Percentiles rank a stretch among this genome's conserved stretches.
Conservation (phyloP, 2,113 vertebrate genomes). For the Actenoides lindsayi region DNA sequence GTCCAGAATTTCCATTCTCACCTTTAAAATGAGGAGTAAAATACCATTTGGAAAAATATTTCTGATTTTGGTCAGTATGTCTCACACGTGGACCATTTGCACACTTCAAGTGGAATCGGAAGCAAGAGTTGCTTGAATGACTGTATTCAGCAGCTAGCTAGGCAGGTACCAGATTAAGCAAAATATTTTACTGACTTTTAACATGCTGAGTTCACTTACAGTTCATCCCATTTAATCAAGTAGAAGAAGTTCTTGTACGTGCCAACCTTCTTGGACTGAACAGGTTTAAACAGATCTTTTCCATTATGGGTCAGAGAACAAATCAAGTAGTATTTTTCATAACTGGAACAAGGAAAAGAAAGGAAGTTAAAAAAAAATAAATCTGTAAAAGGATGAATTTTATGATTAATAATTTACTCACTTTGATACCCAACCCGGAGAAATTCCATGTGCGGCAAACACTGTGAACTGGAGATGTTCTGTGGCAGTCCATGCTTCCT, state of each 20-base stretch:
- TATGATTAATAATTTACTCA: slow-evolving; percentile 67
- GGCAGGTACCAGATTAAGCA: background rate
- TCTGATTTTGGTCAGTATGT: background rate
- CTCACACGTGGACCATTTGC: background rate
- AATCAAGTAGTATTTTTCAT: slow-evolving; percentile 95
- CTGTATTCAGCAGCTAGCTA: background rate
- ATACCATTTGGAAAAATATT: background rate
- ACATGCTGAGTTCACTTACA: slow-evolving; percentile 83
- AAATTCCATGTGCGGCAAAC: slow-evolving; percentile 92
- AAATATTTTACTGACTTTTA: background rate
- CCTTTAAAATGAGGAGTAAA: background rate
- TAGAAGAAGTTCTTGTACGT: slow-evolving; percentile 97
- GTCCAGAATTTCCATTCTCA: background rate
- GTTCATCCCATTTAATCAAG: slow-evolving; percentile 97
- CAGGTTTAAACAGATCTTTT: slow-evolving; percentile 94
- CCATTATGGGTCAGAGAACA: slow-evolving; percentile 94
- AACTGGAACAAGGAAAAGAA: slow-evolving; percentile 76
- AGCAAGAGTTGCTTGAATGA: background rate
- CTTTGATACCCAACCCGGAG: slow-evolving; percentile 90
- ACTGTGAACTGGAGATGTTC: slow-evolving; percentile 95
- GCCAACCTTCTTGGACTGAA: slow-evolving; percentile 96
- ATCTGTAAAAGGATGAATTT: background rate
- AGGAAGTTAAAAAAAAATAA: background rate
- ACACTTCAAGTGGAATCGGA: background rate
- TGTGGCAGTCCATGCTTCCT: slow-evolving; percentile 86